Evolutionary conservation across 2,888 invertebrate species (phyloP).

Genomic region (Gymnocheta viridis): DNA sequence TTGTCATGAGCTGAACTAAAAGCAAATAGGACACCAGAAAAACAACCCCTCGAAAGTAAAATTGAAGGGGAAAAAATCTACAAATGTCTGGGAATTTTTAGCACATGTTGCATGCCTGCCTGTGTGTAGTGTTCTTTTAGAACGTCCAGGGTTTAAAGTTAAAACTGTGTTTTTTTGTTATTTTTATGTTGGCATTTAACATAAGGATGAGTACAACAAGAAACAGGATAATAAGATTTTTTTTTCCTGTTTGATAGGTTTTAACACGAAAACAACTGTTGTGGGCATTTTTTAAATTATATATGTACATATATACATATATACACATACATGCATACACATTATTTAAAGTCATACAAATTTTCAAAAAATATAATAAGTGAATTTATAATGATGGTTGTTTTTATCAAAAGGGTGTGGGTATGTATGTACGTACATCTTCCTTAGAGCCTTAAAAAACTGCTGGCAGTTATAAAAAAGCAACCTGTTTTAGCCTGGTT

Average conservation of each 20-base stretch:
- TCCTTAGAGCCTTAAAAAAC: slow-evolving; percentile 23
- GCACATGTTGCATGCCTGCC: slow-evolving; percentile 65
- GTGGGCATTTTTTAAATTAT: slow-evolving; percentile 46
- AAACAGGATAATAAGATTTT: slow-evolving; percentile 68
- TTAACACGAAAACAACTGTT: slow-evolving; percentile 66
- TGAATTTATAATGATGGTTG: slow-evolving; percentile 26
- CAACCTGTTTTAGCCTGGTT: slow-evolving; percentile 58
- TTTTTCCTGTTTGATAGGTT: slow-evolving; percentile 31
- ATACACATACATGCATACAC: background rate
- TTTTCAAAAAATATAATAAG: background rate
- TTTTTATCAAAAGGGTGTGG: slow-evolving; percentile 43
- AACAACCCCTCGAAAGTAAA: slow-evolving; percentile 52
- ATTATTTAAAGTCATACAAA: slow-evolving; percentile 5
- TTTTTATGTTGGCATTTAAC: background rate
- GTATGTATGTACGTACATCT: background rate
- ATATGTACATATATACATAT: background rate
- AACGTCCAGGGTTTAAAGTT: slow-evolving; percentile 32
- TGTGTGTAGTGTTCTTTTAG: slow-evolving; percentile 4
- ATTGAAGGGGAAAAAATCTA: slow-evolving; percentile 47
- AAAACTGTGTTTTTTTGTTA: background rate
- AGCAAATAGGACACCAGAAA: slow-evolving; percentile 29
- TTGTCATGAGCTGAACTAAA: background rate
- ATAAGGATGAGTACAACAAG: slow-evolving; percentile 60
- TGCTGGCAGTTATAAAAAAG: slow-evolving; percentile 12
- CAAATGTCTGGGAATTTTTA: slow-evolving; percentile 65